Evolutionary conservation across 2,888 invertebrate genomes (phyloP), one percentile per base, ranked within the genome.

Genomic region (Phortica magna): DNA sequence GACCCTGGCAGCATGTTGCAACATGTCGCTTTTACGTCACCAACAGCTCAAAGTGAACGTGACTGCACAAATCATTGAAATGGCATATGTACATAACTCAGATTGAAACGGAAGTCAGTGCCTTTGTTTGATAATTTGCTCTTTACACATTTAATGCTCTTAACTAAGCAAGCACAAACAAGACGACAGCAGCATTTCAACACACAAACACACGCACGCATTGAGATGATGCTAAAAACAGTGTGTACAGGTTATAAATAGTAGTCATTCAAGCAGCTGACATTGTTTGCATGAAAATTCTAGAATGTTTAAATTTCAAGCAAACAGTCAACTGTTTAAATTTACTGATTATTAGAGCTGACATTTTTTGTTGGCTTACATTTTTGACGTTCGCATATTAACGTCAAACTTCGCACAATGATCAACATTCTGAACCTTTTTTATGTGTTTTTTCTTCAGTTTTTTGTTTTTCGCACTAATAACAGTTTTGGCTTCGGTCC

Each of bases 401-500:
- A 78, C 77, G 80, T 80, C 80, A 75, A 72, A 78, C 77, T 77
- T 55, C 43, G 12, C 43, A 55, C 31, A 55, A 39, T 41, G 57
- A 57, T 7, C 57, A 72, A 57, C 41, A 57, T 57, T 75, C 19
- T 74, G 78, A 17, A 39, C 39, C 41, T 39, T 53, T 75, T 75
- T 19, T n/a, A 55, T 19, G 39, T 76, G 61, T 48, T 53, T 71
- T 71, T 3, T 10, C 6, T 9, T 39, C 55, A 57, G 74, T 59
- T 67, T 42, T 76, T 80, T 73, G 76, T 77, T 80, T 78, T 77
- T 78, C 80, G 64, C 74, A 48, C 55, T 75, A 6, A 7, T 77
- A 59, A 70, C 19, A 57, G 61, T 71, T 71, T 73, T 82, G 82
- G 82, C 80, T 77, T 41, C 57, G 67, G 67, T 76, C 84, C 84